These are phyloP conservation scores for Agapornis canus DNA, from an alignment of 2,797 vertebrate species.

Conservation along the genomic window DNA sequence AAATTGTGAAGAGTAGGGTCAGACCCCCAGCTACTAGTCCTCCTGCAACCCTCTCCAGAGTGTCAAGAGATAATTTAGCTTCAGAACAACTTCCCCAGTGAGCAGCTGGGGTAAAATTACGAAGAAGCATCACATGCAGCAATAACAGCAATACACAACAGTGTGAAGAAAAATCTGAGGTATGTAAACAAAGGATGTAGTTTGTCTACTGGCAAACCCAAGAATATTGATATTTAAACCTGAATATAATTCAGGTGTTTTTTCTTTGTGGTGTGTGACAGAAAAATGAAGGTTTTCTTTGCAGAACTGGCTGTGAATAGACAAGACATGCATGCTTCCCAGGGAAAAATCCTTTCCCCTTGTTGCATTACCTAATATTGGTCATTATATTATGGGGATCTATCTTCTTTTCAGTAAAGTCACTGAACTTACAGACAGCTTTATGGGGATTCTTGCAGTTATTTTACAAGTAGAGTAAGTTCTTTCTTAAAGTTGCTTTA, in stretches of 20 bases:
- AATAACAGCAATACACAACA: not conserved
- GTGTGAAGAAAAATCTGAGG: not conserved
- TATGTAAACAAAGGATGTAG: not conserved
- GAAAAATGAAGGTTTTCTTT: not conserved
- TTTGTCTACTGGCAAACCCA: not conserved
- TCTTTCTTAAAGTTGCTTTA: not conserved
- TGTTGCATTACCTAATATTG: not conserved
- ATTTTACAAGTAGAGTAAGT: not conserved
- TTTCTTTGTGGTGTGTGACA: not conserved
- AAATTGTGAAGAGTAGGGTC: constrained; percentile 31
- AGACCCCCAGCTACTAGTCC: not conserved
- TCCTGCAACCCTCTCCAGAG: not conserved
- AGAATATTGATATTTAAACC: not conserved
- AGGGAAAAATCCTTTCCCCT: not conserved
- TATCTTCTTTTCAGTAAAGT: not conserved
- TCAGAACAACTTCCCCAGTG: not conserved
- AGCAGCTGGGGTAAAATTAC: not conserved
- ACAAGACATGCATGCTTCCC: not conserved
- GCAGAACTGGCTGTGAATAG: not conserved
- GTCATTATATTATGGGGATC: not conserved
- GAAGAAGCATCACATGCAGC: not conserved
- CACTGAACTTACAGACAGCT: not conserved
- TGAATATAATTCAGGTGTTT: not conserved
- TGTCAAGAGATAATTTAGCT: constrained; percentile 41
- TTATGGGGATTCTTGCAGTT: not conserved